Percentiles rank a stretch among this genome's conserved stretches.
These are phyloP conservation scores for Frankliniella intonsa DNA, from an alignment of 2,888 invertebrate genomes.

Conservation along the genomic window DNA sequence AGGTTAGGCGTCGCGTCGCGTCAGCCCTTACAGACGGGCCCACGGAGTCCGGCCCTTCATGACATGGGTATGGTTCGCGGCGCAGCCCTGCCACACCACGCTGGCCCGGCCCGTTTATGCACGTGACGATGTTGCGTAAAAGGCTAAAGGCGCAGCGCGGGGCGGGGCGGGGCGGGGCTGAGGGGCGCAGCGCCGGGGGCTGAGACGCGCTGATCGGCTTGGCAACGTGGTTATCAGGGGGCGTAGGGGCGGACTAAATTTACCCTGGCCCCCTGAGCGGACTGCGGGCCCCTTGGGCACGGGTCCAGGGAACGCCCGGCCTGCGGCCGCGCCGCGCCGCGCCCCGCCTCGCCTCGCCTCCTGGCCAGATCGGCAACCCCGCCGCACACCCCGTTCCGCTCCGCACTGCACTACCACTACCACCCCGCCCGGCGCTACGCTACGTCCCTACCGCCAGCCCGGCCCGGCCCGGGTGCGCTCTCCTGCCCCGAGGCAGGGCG, in stretches of 20 bases:
- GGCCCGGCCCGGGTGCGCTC: not conserved
- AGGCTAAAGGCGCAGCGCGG: not conserved
- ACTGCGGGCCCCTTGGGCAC: not conserved
- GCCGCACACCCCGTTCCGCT: not conserved
- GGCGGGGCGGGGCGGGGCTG: not conserved
- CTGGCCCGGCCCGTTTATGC: not conserved
- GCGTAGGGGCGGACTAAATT: not conserved
- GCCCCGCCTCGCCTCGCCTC: not conserved
- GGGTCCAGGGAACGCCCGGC: not conserved
- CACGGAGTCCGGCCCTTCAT: too few species aligned
- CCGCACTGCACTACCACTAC: not conserved
- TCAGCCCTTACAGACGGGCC: too few species aligned
- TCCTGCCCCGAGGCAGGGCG: not conserved
- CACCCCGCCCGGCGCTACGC: not conserved
- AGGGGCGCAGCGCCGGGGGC: not conserved
- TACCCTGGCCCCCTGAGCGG: not conserved
- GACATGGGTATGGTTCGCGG: too few species aligned
- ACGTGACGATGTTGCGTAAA: not conserved
- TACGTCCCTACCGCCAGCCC: not conserved
- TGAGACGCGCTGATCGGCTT: not conserved
- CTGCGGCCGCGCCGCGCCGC: not conserved
- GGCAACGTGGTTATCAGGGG: conserved; percentile 17
- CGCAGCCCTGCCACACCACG: too few species aligned
- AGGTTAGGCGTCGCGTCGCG: too few species aligned
- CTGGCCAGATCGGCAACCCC: not conserved